Base-by-base conservation (phyloP, 2,797 vertebrate species). In the Gobionotothen gibberifrons region DNA sequence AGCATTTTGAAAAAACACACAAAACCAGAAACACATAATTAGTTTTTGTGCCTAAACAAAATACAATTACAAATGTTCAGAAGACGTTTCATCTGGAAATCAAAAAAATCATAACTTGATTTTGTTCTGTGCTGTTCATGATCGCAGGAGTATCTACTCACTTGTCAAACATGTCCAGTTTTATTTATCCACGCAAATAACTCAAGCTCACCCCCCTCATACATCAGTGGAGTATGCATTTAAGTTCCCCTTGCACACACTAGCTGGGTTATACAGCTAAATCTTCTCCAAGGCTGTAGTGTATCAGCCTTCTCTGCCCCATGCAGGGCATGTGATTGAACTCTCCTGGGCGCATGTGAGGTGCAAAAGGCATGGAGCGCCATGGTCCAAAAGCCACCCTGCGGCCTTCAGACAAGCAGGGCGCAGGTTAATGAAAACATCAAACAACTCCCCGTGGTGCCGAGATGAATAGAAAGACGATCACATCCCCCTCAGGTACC, bases 381-480 rank as follows among this genome's bases (percentile, higher is more conserved):
- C 64, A 63, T 78, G 85, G 82, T 79, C 56, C 79, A 78, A 57
- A 80, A 85, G 80, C 80, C 77, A 78, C 77, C 84, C 76, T 66
- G 80, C 43, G 63, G 87, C 83, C 74, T 63, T 43, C 61, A 87
- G 83, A 89, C 84, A 81, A 73, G 81, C 77, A 80, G 66, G 79
- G 74, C 47, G 64, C 76, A 85, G 90, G 92, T 90, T 92, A 91
- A 94, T 93, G 86, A 91, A 94, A 93, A 93, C 91, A 93, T 91
- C 88, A 91, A 86, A 87, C 74, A 72, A 49, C 84, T 81, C 73
- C 88, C 87, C 0, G 63, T 51, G 61, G 85, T 86, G 78, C 40
- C 52, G 13, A 56, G 83, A 87, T 83, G 72, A 88, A 89, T 74
- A 79, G 76, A 77, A 74, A 77, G 71, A 73, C 69, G 75, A 86